Base-by-base conservation (phyloP, 2,113 vertebrate genomes). In the Dunckerocampus dactyliophorus region DNA sequence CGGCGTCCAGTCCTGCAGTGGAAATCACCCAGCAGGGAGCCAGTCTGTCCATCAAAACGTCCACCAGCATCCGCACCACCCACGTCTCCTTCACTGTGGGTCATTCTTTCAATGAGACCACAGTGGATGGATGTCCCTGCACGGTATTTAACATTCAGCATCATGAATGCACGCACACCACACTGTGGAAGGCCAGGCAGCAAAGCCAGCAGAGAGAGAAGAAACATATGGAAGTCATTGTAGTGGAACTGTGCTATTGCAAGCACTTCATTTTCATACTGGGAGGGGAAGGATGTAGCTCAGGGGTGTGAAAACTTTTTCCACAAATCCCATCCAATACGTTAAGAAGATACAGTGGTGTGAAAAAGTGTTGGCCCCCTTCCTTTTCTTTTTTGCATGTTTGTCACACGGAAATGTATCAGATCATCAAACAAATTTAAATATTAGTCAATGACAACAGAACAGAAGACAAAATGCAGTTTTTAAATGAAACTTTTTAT, bases 21-120 rank as follows among this genome's bases (percentile, higher is more conserved):
- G 93, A 97, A 81, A 95, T 97, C 83, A 88, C 83, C 61, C 95
- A 97, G 81, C 92, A 96, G 10, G 94, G 89, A 0, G 92, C 95
- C 48, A 89, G 67, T 13, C 92, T 98, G 74, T 94, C 93, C 82
- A 95, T 98, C 83, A 92, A 91, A 67, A 98, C 95, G 1, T 94
- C 88, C 6, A 97, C 95, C 63, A 92, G 93, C 0, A 92, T 96
- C 45, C 90, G 94, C 14, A 98, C 95, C 85, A 97, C 95, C 0
- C 88, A 94, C 62, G 91, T 98, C n/a, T 90, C 82, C 81, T 98
- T 98, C 86, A 91, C 89, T 19, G 80, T 97, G 0, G 95, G 95
- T 3, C 89, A 96, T 69, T 92, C 93, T 69, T 97, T 98, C 55
- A 92, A 83, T 21, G 95, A 98, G 88, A 89, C 92, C 84, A 98